These are phyloP conservation scores for Rynchops niger DNA, from an alignment of 2,113 vertebrate species.

Conservation along the genomic window DNA sequence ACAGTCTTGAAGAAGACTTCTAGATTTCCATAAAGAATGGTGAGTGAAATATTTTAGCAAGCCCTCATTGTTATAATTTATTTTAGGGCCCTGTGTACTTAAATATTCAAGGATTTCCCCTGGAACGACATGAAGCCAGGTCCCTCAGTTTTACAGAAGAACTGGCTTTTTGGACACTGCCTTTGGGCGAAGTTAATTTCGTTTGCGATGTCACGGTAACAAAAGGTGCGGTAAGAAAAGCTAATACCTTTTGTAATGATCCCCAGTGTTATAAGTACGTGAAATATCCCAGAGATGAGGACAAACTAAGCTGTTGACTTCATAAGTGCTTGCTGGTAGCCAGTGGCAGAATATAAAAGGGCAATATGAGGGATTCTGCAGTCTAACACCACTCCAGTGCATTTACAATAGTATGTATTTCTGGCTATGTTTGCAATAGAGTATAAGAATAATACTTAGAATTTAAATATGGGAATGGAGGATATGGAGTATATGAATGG, in stretches of 20 bases:
- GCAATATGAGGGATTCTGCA: not conserved
- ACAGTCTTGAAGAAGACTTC: not conserved
- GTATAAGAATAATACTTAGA: not conserved
- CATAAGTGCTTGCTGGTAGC: not conserved
- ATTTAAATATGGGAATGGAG: not conserved
- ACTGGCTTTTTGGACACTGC: slow-evolving; percentile 87
- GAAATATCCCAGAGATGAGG: not conserved
- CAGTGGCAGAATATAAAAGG: not conserved
- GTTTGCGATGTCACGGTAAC: slow-evolving; percentile 85
- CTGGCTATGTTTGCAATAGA: not conserved
- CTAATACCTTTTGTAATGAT: not conserved
- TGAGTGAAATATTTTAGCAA: not conserved
- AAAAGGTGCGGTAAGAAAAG: slow-evolving; percentile 77
- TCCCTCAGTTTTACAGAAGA: slow-evolving; percentile 91
- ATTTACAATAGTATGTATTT: not conserved
- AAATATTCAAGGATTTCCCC: slow-evolving; percentile 85
- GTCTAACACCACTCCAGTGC: not conserved
- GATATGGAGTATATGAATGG: not conserved
- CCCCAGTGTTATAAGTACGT: not conserved
- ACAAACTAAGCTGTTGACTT: not conserved
- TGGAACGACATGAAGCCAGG: slow-evolving; percentile 85
- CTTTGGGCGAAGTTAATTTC: slow-evolving; percentile 89
- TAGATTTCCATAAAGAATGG: not conserved
- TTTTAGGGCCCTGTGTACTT: slow-evolving; percentile 88
- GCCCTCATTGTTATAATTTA: not conserved